phyloP scores from a whole-genome alignment of 2,113 vertebrate genomes.

The Pluvianellus socialis region DNA sequence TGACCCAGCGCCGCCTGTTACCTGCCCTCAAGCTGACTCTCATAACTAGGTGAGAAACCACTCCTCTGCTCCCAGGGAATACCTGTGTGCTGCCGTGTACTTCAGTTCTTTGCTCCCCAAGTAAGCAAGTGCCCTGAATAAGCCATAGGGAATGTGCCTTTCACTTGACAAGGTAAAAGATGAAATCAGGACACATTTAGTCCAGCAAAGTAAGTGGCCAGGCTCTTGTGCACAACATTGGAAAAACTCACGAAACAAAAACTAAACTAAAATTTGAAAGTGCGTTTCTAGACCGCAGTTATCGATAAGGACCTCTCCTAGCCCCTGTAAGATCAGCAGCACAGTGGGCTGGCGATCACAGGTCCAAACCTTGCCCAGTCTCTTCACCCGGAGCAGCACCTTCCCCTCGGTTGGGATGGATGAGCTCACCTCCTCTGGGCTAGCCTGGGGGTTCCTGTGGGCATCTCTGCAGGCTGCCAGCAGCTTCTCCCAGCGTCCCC shows the following conservation, averaged over 20 bases:
- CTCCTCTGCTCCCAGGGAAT: background rate
- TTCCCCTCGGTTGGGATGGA: background rate
- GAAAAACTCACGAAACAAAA: background rate
- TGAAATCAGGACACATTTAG: background rate
- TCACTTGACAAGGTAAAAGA: background rate
- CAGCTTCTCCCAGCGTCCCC: background rate
- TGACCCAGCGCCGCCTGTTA: background rate
- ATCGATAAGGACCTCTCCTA: background rate
- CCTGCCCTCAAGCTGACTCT: background rate
- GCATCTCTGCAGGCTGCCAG: background rate
- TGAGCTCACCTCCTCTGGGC: background rate
- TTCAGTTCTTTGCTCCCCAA: background rate
- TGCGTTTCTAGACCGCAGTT: background rate
- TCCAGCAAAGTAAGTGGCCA: background rate
- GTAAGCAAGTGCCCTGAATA: background rate
- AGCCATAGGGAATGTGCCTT: background rate
- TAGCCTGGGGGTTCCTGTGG: rapidly evolving
- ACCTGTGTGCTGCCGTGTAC: rapidly evolving
- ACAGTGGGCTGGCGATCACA: background rate
- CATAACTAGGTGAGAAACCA: background rate
- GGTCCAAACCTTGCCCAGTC: rapidly evolving
- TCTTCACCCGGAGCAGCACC: background rate
- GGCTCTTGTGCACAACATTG: background rate
- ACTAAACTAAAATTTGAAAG: background rate
- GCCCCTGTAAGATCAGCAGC: background rate